These are phyloP conservation scores for Drosophila parabipectinata DNA, from an alignment of 1,140 invertebrate genomes.

Conservation along the genomic window DNA sequence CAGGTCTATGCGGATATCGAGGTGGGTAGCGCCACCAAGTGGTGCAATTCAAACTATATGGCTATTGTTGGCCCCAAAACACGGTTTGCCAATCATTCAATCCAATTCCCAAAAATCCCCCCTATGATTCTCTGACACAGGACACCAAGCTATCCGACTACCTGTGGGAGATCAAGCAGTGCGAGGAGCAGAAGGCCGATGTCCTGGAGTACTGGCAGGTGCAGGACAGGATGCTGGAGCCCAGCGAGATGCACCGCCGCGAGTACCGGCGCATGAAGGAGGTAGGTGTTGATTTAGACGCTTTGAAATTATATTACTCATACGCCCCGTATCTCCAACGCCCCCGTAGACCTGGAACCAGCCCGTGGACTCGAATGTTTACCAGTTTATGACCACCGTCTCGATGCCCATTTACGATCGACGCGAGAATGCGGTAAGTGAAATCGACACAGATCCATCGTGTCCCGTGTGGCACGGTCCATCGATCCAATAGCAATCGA, in stretches of 20 bases:
- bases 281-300: constrained; percentile 17
- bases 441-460: not conserved
- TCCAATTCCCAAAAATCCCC: constrained; percentile 26
- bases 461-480: constrained; percentile 17
- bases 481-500: constrained; percentile 24
- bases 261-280: constrained; percentile 67
- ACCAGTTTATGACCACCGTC: constrained; percentile 94
- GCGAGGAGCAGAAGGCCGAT: constrained; percentile 89
- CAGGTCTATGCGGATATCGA: constrained; percentile 96
- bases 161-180: constrained; percentile 93
- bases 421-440: constrained; percentile 90
- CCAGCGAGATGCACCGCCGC: constrained; percentile 60
- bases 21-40: constrained; percentile 85
- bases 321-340: not conserved
- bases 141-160: constrained; percentile 95
- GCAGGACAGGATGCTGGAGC: constrained; percentile 65
- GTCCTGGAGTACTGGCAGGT: constrained; percentile 69
- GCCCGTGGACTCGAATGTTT: constrained; percentile 86
- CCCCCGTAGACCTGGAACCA: constrained; percentile 86
- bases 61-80: not conserved
- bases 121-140: constrained; percentile 83
- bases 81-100: constrained; percentile 8
- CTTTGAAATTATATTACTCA: not conserved
- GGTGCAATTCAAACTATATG: constrained; percentile 4
- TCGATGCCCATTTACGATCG: constrained; percentile 96